Conservation (phyloP, 1,140 invertebrate genomes). For the Philotrypesis tridentata region DNA sequence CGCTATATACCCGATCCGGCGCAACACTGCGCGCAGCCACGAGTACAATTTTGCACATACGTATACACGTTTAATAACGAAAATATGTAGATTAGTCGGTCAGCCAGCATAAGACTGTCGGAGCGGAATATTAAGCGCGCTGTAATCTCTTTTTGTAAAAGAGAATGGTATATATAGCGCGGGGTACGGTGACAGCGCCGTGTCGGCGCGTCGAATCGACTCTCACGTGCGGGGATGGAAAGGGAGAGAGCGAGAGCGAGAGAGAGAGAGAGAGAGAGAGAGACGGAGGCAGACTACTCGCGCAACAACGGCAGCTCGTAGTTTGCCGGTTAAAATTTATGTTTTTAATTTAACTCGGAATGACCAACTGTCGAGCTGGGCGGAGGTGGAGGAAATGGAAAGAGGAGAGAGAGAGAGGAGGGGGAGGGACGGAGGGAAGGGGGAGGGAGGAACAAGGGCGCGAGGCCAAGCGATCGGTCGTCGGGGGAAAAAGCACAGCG, state of each 20-base stretch:
- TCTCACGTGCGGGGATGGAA: neutral
- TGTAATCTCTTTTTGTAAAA: constrained; percentile 26
- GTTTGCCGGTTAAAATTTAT: constrained; percentile 68
- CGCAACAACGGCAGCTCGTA: constrained; percentile 47
- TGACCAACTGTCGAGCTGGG: constrained; percentile 68
- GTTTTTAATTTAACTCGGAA: constrained; percentile 73
- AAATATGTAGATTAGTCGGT: constrained; percentile 48
- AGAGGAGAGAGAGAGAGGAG: constrained; percentile 13
- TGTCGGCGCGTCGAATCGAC: constrained; percentile 41
- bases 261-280: constrained; percentile 42
- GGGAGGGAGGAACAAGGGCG: constrained; percentile 57
- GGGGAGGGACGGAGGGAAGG: too few relatives aligned
- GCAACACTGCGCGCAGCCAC: too few relatives aligned
- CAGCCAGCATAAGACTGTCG: constrained; percentile 4
- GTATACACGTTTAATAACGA: constrained; percentile 40
- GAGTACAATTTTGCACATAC: too few relatives aligned
- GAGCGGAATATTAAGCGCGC: constrained; percentile 27
- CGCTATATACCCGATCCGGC: neutral
- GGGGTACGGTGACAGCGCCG: constrained; percentile 64
- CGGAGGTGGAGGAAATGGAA: neutral
- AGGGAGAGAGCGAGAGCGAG: neutral
- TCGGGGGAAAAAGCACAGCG: constrained; percentile 58
- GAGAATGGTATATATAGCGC: constrained; percentile 57
- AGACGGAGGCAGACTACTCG: neutral
- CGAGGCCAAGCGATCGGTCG: constrained; percentile 40